Percentiles rank a stretch among this genome's conserved stretches.
phyloP scores from a whole-genome alignment of 2,113 vertebrate species.

The Suncus etruscus region DNA sequence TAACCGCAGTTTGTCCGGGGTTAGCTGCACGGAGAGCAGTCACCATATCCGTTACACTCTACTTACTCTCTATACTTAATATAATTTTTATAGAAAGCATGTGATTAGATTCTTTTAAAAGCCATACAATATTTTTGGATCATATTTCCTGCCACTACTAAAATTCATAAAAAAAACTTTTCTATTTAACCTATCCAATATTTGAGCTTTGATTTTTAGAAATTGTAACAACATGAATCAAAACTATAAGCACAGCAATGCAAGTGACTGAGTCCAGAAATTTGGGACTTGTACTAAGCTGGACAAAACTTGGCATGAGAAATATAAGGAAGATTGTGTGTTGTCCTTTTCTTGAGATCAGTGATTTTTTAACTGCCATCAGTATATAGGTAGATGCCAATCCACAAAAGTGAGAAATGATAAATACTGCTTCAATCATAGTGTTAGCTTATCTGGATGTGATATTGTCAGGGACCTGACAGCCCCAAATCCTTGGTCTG shows the following conservation, averaged over 20 bases:
- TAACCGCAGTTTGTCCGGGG: too few species aligned
- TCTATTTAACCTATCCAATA: neutral
- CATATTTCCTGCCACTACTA: slow-evolving; percentile 8
- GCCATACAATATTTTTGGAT: neutral
- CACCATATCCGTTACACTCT: too few species aligned
- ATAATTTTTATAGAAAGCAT: slow-evolving; percentile 4
- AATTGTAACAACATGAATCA: neutral
- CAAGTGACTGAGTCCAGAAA: neutral
- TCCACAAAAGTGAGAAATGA: too few species aligned
- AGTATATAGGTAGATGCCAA: too few species aligned
- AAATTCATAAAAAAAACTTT: neutral
- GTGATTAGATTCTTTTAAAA: neutral
- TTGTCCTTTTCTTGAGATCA: neutral
- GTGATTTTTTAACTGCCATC: too few species aligned
- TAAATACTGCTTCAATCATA: too few species aligned
- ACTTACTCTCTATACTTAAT: too few species aligned
- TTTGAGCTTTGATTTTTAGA: slow-evolving; percentile 48
- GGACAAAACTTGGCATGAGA: neutral
- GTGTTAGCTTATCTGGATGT: too few species aligned
- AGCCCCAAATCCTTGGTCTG: too few species aligned
- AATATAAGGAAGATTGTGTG: neutral
- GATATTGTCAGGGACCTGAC: too few species aligned
- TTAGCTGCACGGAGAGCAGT: too few species aligned
- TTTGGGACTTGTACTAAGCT: neutral
- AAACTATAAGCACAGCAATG: neutral